Evolutionary conservation across 2,113 vertebrate genomes (phyloP).

Genomic region (Mus pahari): DNA sequence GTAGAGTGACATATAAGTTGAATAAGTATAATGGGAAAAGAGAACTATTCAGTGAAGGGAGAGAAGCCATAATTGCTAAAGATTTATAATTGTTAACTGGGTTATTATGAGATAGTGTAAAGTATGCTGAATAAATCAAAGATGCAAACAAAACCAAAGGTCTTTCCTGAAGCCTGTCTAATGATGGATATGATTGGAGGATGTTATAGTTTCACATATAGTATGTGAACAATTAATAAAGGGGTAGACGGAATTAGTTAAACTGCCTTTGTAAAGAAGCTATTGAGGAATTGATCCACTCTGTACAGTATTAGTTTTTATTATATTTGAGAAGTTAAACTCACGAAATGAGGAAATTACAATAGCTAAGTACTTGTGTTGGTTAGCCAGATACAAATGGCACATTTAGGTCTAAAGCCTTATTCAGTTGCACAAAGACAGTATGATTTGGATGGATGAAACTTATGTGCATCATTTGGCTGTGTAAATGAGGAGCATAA

Average conservation of each 20-base stretch:
- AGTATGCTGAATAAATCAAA: background rate
- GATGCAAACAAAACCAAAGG: background rate
- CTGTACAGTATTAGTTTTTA: slow-evolving; percentile 86
- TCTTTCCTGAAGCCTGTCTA: slow-evolving; percentile 77
- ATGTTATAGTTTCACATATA: slow-evolving; percentile 79
- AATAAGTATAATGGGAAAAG: background rate
- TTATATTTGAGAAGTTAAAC: slow-evolving; percentile 84
- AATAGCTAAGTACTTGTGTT: slow-evolving; percentile 55
- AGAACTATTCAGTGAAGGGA: background rate
- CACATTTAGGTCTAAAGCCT: background rate
- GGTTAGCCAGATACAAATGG: background rate
- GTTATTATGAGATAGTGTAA: background rate
- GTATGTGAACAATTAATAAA: slow-evolving; percentile 83
- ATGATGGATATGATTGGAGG: slow-evolving; percentile 73
- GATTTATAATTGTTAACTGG: no score
- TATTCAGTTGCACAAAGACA: background rate
- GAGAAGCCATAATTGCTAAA: background rate
- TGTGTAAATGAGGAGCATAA: background rate
- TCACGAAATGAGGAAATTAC: slow-evolving; percentile 82
- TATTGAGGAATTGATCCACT: slow-evolving; percentile 82
- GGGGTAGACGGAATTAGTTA: slow-evolving; percentile 86
- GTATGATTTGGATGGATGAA: background rate
- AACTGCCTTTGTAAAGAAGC: slow-evolving; percentile 80
- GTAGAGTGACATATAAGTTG: accelerated
- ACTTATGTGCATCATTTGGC: accelerated